These are phyloP conservation scores for Hanleya hanleyi DNA, from an alignment of 2,888 invertebrate genomes.

Conservation along the genomic window DNA sequence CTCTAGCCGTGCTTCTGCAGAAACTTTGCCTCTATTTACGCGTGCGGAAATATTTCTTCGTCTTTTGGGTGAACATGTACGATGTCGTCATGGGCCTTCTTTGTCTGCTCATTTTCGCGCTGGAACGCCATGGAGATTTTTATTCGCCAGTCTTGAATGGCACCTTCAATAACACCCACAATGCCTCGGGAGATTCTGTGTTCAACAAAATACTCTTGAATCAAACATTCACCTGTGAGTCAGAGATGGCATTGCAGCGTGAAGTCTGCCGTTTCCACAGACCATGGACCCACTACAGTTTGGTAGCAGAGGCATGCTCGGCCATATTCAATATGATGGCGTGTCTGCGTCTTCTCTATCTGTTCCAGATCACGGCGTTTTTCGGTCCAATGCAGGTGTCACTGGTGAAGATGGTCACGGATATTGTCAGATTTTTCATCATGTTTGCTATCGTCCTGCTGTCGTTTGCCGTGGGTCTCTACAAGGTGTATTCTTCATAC, in stretches of 20 bases:
- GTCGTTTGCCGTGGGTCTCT: not conserved
- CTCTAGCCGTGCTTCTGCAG: not conserved
- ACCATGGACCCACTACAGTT: not conserved
- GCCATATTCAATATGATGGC: not conserved
- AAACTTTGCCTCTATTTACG: not conserved
- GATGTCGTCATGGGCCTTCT: not conserved
- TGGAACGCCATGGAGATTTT: not conserved
- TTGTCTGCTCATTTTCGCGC: not conserved
- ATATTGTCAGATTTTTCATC: not conserved
- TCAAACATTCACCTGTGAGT: not conserved
- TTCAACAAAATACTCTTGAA: not conserved
- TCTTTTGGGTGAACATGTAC: not conserved
- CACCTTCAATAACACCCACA: not conserved
- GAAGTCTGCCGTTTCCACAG: not conserved
- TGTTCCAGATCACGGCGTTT: not conserved
- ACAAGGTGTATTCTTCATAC: not conserved
- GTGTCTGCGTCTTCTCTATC: not conserved
- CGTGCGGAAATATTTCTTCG: not conserved
- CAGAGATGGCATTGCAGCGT: not conserved
- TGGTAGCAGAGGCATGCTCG: not conserved
- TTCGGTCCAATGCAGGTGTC: not conserved
- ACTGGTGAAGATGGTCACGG: not conserved
- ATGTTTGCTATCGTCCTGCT: not conserved
- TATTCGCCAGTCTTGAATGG: no score
- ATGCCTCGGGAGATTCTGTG: not conserved